Evolutionary conservation across 2,113 vertebrate species (phyloP), one percentile per base, ranked within the genome.

Genomic region (Dermatemys mawii): DNA sequence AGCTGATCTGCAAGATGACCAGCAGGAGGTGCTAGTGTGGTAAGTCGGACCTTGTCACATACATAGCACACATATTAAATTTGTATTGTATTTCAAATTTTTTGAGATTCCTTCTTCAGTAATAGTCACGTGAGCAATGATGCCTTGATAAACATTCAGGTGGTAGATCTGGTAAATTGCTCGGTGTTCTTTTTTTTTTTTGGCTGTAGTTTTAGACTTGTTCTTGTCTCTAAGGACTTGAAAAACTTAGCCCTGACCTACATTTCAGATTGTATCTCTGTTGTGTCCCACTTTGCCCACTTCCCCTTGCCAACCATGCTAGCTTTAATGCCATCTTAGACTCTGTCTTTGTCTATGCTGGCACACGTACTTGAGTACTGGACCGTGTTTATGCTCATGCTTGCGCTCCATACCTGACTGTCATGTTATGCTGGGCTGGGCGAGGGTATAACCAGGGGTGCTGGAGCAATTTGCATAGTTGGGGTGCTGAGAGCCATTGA

Each of bases 191-290:
- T 35, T 60, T 29, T 57, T 29, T 29, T 76, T 86, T 86, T 95
- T 95, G 32, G 2, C 70, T 93, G 53, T 54, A 86, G n/a, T 78
- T 95, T 95, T 78, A 96, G 80, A 81, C 48, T 89, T 81, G 54
- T 70, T 92, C 60, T 87, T 70, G 79, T 80, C 88, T 92, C 79
- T 49, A 90, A 86, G 87, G 88, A 90, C 79, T 41, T 0, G 3
- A 90, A 93, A 78, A 85, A 88, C 88, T 96, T 89, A 85, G 29
- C 10, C 90, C 70, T 96, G 91, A 90, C 91, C 91, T 90, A 87
- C 51, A 90, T 93, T 95, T 95, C 88, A 90, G 73, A 53, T 94
- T 86, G 89, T 93, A 86, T 80, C 81, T 60, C 60, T 81, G 22
- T 82, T 53, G 82, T 88, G 38, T 70, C 70, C 60, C 81, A n/a